phyloP scores from a whole-genome alignment of 1,140 invertebrate species.

The Bombus affinis region DNA sequence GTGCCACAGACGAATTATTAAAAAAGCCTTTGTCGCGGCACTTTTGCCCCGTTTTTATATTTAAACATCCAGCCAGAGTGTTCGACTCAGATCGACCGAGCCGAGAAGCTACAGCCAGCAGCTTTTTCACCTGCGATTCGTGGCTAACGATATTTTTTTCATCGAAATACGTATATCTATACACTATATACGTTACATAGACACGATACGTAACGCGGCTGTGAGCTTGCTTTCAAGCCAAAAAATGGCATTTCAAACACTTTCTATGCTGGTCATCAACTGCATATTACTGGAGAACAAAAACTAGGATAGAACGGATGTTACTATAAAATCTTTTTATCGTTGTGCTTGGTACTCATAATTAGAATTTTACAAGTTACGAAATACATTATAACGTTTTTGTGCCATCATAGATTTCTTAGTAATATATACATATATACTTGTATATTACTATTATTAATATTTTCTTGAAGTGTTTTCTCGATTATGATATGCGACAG shows the following conservation, averaged over 20 bases:
- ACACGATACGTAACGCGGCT: background rate
- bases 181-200: background rate
- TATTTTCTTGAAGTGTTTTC: too few species aligned
- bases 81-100: background rate
- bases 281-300: background rate
- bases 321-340: background rate
- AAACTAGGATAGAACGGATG: background rate
- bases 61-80: background rate
- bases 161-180: conserved; percentile 2
- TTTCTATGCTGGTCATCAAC: background rate
- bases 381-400: too few species aligned
- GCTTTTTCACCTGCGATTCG: background rate
- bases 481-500: too few species aligned
- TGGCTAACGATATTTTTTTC: conserved; percentile 12
- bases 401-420: too few species aligned
- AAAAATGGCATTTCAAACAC: background rate
- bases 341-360: background rate
- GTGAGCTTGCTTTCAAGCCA: background rate
- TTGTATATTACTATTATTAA: too few species aligned
- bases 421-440: too few species aligned
- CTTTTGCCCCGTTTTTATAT: conserved; percentile 8
- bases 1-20: conserved; percentile 22
- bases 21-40: conserved; percentile 26
- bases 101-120: background rate
- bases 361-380: too few species aligned